Percentiles rank a stretch among this genome's conserved stretches.
Conservation (phyloP, 1,140 invertebrate species). For the Gryon sp. region DNA sequence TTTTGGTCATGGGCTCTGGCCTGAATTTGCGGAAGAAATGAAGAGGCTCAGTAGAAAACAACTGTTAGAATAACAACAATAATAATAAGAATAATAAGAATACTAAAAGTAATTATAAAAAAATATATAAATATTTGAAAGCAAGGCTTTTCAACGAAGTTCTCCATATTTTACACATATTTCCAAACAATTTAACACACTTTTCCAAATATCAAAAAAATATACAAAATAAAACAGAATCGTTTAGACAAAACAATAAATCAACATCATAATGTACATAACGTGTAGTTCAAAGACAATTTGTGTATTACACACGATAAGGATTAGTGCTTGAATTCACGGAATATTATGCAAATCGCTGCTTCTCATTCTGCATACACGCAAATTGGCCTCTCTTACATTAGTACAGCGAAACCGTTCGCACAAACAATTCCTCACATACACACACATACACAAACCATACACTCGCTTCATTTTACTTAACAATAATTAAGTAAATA, state of each 20-base stretch:
- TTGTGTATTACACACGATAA: slow-evolving; percentile 45
- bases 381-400: slow-evolving; percentile 58
- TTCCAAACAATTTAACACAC: too few relatives aligned
- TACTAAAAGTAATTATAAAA: too few relatives aligned
- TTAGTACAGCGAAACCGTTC: slow-evolving; percentile 60
- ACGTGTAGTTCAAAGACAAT: slow-evolving; percentile 29
- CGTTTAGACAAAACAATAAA: slow-evolving; percentile 15
- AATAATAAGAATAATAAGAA: too few relatives aligned
- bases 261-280: slow-evolving; percentile 45
- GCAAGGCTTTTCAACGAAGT: too few relatives aligned
- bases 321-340: slow-evolving; percentile 21
- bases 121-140: too few relatives aligned
- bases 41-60: too few relatives aligned
- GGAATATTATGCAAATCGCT: slow-evolving; percentile 21
- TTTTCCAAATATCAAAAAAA: slow-evolving; percentile 9
- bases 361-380: slow-evolving; percentile 15
- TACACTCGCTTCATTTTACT: too few relatives aligned
- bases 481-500: slow-evolving; percentile 78
- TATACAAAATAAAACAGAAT: neutral
- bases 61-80: too few relatives aligned
- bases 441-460: slow-evolving; percentile 1
- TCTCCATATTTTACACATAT: too few relatives aligned
- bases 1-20: too few relatives aligned
- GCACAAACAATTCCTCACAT: slow-evolving; percentile 30
- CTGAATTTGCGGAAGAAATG: too few relatives aligned